Evolutionary conservation across 1,140 invertebrate genomes (phyloP).

Genomic region (Lepidurus arcticus): DNA sequence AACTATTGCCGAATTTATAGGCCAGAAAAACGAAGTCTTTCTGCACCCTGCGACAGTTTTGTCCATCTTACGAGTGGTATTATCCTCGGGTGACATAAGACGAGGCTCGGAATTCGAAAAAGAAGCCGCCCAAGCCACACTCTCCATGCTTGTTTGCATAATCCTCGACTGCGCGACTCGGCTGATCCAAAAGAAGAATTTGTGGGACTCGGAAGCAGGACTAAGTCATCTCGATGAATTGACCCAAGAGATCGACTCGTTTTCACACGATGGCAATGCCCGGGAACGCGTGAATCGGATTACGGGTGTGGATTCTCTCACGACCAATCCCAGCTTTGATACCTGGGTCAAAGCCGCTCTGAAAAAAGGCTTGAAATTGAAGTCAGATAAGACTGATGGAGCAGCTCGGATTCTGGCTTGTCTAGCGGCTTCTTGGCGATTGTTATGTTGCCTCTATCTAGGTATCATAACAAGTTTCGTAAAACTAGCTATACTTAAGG

Average conservation of each 20-base stretch:
- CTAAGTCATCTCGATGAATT: neutral
- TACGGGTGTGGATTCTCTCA: neutral
- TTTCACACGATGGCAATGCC: neutral
- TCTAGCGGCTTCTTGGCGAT: neutral
- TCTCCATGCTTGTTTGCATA: neutral
- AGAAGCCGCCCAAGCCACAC: neutral
- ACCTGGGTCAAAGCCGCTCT: constrained; percentile 2
- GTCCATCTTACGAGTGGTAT: neutral
- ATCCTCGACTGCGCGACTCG: neutral
- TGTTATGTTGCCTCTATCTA: neutral
- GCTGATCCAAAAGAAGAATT: neutral
- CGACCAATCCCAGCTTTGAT: constrained; percentile 1
- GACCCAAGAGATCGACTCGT: neutral
- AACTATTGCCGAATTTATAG: neutral
- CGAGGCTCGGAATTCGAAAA: neutral
- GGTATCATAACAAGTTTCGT: neutral
- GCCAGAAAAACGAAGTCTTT: neutral
- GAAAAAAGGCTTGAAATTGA: constrained; percentile 9
- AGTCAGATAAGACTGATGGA: neutral
- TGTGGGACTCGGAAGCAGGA: neutral
- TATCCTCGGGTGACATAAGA: neutral
- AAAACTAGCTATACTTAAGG: too few relatives aligned
- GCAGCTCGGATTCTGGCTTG: neutral
- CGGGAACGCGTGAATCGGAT: neutral
- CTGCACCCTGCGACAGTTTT: neutral